Conservation (phyloP, 1,140 invertebrate genomes). For the Neodiprion fabricii region DNA sequence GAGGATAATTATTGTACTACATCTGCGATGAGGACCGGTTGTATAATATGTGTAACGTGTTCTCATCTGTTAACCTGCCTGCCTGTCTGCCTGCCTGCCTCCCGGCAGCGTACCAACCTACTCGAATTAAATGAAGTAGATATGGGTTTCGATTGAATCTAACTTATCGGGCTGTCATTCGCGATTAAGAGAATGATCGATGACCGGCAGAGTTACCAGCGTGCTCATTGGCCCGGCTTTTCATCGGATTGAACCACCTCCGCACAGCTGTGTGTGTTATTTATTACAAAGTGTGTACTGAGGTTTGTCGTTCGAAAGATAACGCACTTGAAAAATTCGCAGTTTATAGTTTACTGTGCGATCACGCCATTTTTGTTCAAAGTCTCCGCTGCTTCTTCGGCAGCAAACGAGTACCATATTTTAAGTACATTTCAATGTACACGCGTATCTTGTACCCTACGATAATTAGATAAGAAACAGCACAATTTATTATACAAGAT, state of each 20-base stretch:
- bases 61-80: too few species aligned
- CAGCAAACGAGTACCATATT: too few species aligned
- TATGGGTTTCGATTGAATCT: background rate
- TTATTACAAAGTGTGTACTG: background rate
- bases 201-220: slow-evolving; percentile 1
- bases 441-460: too few species aligned
- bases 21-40: too few species aligned
- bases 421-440: too few species aligned
- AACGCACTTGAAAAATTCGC: background rate
- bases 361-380: background rate
- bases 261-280: background rate
- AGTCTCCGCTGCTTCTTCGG: background rate
- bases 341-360: background rate
- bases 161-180: background rate
- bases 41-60: too few species aligned
- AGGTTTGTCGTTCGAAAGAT: background rate
- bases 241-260: background rate
- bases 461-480: too few species aligned
- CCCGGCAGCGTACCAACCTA: too few species aligned
- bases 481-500: too few species aligned
- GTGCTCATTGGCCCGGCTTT: background rate
- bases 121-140: background rate
- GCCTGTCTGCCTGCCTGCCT: too few species aligned
- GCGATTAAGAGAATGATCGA: background rate
- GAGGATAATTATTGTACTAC: too few species aligned